phyloP scores from a whole-genome alignment of 2,797 vertebrate species.

The Holocentrus rufus region DNA sequence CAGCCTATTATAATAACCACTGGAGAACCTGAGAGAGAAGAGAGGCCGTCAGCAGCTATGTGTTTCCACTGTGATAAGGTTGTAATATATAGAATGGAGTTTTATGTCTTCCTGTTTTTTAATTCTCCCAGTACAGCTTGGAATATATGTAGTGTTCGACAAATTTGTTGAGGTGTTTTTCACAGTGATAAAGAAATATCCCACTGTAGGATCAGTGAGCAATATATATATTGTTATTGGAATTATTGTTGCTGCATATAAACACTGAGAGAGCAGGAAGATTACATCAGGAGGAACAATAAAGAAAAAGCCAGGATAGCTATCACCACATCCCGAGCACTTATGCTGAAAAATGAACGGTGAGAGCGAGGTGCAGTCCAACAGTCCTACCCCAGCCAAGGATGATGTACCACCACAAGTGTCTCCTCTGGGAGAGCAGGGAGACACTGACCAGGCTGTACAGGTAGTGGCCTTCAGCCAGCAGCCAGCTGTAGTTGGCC shows the following conservation, averaged over 20 bases:
- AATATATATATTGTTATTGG: too few relatives aligned
- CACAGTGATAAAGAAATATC: not conserved
- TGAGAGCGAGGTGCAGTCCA: constrained; percentile 16
- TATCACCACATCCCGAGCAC: not conserved
- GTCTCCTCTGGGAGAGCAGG: constrained; percentile 85
- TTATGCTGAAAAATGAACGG: not conserved
- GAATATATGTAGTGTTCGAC: not conserved
- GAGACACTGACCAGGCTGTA: constrained; percentile 87
- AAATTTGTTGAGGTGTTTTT: not conserved
- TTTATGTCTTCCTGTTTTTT: not conserved
- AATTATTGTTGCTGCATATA: too few relatives aligned
- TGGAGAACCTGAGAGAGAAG: constrained; percentile 80
- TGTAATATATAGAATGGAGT: not conserved
- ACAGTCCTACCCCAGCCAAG: constrained; percentile 87
- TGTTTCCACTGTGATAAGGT: not conserved
- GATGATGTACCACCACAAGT: constrained; percentile 83
- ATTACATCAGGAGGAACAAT: not conserved
- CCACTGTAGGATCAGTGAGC: too few relatives aligned
- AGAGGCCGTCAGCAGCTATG: not conserved
- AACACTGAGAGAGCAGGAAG: not conserved
- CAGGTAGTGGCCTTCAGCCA: constrained; percentile 90
- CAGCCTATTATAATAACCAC: constrained; percentile 81
- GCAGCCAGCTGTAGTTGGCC: constrained; percentile 91
- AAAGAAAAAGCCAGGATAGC: not conserved
- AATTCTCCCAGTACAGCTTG: too few relatives aligned